Conservation (phyloP, 2,113 vertebrate species). For the Lipophrys pholis region DNA sequence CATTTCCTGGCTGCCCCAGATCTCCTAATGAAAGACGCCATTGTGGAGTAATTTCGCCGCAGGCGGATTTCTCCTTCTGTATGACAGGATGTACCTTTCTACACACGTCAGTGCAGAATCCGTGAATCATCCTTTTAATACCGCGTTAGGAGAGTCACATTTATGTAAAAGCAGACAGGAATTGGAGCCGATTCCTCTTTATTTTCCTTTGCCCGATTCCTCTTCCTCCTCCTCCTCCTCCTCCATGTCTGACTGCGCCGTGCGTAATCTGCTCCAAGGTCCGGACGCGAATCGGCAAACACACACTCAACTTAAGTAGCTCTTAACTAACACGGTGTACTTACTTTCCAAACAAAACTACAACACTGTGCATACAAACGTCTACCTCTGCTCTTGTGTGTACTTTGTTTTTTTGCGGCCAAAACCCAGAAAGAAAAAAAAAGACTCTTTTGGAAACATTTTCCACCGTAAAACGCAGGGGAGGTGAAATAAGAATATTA, state of each 20-base stretch:
- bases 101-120: constrained; percentile 71
- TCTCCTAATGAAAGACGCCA: constrained; percentile 86
- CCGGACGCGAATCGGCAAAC: constrained; percentile 38
- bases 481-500: neutral
- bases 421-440: neutral
- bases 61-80: constrained; percentile 76
- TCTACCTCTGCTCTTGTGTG: constrained; percentile 8
- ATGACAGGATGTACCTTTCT: constrained; percentile 76
- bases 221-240: constrained; percentile 10
- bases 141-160: constrained; percentile 44
- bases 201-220: too few relatives aligned
- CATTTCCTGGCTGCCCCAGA: constrained; percentile 81
- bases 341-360: neutral
- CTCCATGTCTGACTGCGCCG: constrained; percentile 33
- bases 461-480: neutral
- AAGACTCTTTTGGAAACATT: neutral
- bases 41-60: constrained; percentile 86
- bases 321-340: constrained; percentile 17
- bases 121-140: constrained; percentile 64
- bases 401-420: neutral
- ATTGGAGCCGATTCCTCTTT: constrained; percentile 23
- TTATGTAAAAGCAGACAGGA: constrained; percentile 5
- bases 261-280: constrained; percentile 65
- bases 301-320: constrained; percentile 26
- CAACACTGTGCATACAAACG: neutral